These are phyloP conservation scores for Felis chaus DNA, from an alignment of 2,113 vertebrate genomes.

Conservation along the genomic window DNA sequence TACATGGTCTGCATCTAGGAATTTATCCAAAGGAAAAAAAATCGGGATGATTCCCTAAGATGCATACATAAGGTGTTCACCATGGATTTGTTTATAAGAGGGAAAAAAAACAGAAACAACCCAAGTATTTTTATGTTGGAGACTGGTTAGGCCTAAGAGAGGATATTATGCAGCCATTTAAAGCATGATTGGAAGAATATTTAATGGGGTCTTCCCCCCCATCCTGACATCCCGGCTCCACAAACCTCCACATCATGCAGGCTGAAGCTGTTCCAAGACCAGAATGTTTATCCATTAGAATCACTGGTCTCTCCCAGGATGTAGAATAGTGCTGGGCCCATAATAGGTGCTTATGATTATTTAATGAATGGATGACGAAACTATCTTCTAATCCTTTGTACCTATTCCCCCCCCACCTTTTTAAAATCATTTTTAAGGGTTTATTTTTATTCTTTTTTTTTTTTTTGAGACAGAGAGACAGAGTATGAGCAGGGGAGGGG, in stretches of 20 bases:
- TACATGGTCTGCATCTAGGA: neutral
- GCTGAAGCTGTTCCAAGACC: neutral
- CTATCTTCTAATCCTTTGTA: neutral
- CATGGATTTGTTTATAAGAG: neutral
- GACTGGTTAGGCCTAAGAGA: neutral
- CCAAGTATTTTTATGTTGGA: neutral
- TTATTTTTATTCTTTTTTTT: too few relatives aligned
- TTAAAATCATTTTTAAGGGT: too few relatives aligned
- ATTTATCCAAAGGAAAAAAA: neutral
- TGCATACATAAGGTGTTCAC: neutral
- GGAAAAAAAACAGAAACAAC: neutral
- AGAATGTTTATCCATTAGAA: neutral
- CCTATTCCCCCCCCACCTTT: neutral
- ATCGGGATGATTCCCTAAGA: neutral
- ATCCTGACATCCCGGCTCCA: neutral
- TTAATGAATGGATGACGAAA: neutral
- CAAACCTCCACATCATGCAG: neutral
- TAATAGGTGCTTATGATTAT: neutral
- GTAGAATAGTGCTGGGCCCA: neutral
- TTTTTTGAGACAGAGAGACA: too few relatives aligned
- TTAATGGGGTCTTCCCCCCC: neutral
- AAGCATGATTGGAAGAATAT: neutral
- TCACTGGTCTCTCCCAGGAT: neutral
- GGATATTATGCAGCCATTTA: neutral
- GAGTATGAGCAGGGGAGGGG: too few relatives aligned